Percentiles rank a stretch among this genome's conserved stretches.
Conservation (phyloP, 1,140 invertebrate species). For the Cecropterus lyciades region DNA sequence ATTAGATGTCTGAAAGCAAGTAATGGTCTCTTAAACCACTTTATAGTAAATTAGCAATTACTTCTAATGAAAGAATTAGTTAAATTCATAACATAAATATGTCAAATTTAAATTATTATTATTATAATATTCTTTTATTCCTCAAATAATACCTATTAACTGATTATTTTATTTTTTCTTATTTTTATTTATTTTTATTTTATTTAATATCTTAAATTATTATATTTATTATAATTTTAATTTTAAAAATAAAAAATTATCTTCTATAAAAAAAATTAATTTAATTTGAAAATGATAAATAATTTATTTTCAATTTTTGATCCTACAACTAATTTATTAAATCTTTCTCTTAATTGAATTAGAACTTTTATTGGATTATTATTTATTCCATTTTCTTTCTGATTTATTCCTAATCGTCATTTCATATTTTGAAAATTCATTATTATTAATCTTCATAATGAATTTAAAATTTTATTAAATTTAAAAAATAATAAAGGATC, state of each 20-base stretch:
- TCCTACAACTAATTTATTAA: slow-evolving; percentile 73
- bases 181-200: slow-evolving; percentile 78
- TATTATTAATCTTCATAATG: slow-evolving; percentile 75
- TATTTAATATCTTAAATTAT: slow-evolving; percentile 81
- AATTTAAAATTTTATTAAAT: slow-evolving; percentile 82
- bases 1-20: slow-evolving; percentile 87
- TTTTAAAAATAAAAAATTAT: slow-evolving; percentile 50
- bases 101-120: slow-evolving; percentile 86
- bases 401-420: slow-evolving; percentile 80
- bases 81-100: slow-evolving; percentile 84
- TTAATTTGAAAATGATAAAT: slow-evolving; percentile 83
- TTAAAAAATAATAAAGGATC: slow-evolving; percentile 67
- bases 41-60: slow-evolving; percentile 84
- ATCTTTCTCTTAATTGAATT: slow-evolving; percentile 84
- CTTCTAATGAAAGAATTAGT: slow-evolving; percentile 84
- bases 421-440: slow-evolving; percentile 75
- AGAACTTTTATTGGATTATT: slow-evolving; percentile 78
- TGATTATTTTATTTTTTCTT: slow-evolving; percentile 82
- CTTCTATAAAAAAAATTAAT: slow-evolving; percentile 49
- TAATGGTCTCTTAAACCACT: slow-evolving; percentile 83
- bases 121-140: slow-evolving; percentile 84
- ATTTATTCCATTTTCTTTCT: slow-evolving; percentile 77
- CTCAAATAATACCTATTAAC: slow-evolving; percentile 84
- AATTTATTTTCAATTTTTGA: slow-evolving; percentile 85
- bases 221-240: slow-evolving; percentile 65